These are phyloP conservation scores for Trichopria drosophilae DNA, from an alignment of 2,888 invertebrate species.

Conservation along the genomic window DNA sequence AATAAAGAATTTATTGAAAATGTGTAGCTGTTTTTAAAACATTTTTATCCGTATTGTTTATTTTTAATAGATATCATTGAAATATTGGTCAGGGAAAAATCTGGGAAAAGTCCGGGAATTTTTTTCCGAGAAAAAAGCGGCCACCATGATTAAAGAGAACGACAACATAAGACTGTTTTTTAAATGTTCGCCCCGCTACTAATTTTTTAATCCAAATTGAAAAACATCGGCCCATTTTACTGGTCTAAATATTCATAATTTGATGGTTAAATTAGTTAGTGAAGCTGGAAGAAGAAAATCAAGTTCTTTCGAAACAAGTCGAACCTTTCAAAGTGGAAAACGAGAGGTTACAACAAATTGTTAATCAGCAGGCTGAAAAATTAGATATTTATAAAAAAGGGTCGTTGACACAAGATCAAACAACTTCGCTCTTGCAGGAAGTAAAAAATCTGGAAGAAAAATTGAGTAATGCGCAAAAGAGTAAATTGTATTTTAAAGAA, in stretches of 20 bases:
- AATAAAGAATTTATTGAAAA: no score
- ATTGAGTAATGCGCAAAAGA: constrained; percentile 65
- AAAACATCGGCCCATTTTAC: no score
- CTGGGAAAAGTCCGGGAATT: no score
- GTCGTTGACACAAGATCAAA: constrained; percentile 68
- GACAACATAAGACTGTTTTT: no score
- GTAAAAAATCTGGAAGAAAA: constrained; percentile 69
- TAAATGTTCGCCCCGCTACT: no score
- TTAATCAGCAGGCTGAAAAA: constrained; percentile 44
- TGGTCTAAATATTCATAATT: constrained; percentile 4
- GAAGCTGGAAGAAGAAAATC: constrained; percentile 46
- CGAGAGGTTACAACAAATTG: constrained; percentile 41
- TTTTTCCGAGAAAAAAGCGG: no score
- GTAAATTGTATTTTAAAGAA: constrained; percentile 75
- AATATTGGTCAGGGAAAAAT: no score
- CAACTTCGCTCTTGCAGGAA: constrained; percentile 69
- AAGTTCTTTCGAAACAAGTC: constrained; percentile 42
- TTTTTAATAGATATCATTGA: no score
- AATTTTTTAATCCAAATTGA: no score
- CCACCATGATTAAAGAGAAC: no score
- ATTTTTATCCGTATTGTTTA: no score
- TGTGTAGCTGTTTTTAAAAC: no score
- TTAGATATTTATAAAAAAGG: constrained; percentile 59
- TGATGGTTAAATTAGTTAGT: constrained; percentile 37
- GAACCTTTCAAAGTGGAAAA: constrained; percentile 47